phyloP scores from a whole-genome alignment of 2,797 vertebrate species.

The Rhadinocentrus ornatus region DNA sequence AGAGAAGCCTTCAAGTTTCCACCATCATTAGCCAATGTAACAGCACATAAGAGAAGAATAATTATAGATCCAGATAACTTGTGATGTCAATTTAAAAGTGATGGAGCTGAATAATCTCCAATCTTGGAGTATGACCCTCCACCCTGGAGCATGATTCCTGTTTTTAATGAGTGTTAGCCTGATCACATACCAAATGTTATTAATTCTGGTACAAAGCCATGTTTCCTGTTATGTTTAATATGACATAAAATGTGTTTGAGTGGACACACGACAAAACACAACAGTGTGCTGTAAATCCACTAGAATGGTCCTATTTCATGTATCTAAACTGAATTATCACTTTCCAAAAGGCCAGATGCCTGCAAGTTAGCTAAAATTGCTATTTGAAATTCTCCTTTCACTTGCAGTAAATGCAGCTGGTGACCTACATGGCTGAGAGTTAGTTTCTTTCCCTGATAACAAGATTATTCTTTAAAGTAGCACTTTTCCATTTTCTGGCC shows the following conservation, averaged over 20 bases:
- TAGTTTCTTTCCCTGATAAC: too few species aligned
- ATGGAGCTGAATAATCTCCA: conserved; percentile 88
- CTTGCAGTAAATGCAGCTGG: too few species aligned
- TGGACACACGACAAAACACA: neutral
- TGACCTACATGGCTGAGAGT: too few species aligned
- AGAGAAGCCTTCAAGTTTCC: conserved; percentile 87
- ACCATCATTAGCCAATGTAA: conserved; percentile 93
- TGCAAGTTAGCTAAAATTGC: too few species aligned
- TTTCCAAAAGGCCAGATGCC: too few species aligned
- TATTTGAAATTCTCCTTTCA: too few species aligned
- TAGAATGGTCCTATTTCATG: too few species aligned
- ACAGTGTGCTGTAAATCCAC: neutral
- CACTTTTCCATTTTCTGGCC: too few species aligned
- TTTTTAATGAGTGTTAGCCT: conserved; percentile 92
- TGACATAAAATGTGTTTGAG: conserved; percentile 28
- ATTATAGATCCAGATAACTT: conserved; percentile 96
- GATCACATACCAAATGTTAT: conserved; percentile 73
- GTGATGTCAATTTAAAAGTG: conserved; percentile 97
- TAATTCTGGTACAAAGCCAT: conserved; percentile 45
- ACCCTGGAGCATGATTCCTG: conserved; percentile 80
- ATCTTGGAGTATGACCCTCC: conserved; percentile 88
- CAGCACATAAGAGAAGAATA: conserved; percentile 95
- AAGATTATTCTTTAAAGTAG: too few species aligned
- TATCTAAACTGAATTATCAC: too few species aligned
- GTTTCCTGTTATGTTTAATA: conserved; percentile 39